Conservation (phyloP, 2,797 vertebrate genomes). For the Cynodonichthys magdalenae region DNA sequence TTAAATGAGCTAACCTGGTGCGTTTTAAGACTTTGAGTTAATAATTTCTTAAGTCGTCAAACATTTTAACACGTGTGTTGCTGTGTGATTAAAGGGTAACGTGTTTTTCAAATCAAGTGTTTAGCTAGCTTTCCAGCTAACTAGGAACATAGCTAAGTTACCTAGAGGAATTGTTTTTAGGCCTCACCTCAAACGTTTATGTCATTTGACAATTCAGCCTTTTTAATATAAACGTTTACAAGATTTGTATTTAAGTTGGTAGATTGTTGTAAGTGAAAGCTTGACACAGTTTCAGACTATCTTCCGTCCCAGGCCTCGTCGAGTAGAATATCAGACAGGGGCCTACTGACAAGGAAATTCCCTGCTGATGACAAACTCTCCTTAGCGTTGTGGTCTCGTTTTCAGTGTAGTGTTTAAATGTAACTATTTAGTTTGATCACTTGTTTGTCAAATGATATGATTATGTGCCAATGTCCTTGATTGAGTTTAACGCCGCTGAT, state of each 20-base stretch:
- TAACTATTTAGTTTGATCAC: not conserved
- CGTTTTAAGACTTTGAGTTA: not conserved
- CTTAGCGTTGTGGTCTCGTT: not conserved
- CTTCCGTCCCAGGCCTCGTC: constrained; percentile 41
- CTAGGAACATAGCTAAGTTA: constrained; percentile 38
- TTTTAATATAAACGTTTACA: not conserved
- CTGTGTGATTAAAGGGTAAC: not conserved
- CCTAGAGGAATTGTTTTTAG: constrained; percentile 41
- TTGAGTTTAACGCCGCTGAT: no score
- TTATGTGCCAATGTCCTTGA: not conserved
- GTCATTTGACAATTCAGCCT: not conserved
- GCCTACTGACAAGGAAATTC: constrained; percentile 27
- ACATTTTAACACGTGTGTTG: not conserved
- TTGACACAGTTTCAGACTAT: not conserved
- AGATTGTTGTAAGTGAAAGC: not conserved
- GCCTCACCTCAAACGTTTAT: constrained; percentile 35
- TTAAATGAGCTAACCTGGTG: not conserved
- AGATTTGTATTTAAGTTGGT: not conserved
- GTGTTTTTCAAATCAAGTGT: constrained; percentile 10
- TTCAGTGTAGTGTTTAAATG: not conserved
- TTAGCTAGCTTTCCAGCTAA: constrained; percentile 16
- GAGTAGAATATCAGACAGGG: constrained; percentile 19
- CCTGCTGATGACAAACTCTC: not conserved
- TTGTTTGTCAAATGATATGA: not conserved
- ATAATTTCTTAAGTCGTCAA: not conserved